Evolutionary conservation across 2,797 vertebrate species (phyloP).

Genomic region (Sphaeramia orbicularis): DNA sequence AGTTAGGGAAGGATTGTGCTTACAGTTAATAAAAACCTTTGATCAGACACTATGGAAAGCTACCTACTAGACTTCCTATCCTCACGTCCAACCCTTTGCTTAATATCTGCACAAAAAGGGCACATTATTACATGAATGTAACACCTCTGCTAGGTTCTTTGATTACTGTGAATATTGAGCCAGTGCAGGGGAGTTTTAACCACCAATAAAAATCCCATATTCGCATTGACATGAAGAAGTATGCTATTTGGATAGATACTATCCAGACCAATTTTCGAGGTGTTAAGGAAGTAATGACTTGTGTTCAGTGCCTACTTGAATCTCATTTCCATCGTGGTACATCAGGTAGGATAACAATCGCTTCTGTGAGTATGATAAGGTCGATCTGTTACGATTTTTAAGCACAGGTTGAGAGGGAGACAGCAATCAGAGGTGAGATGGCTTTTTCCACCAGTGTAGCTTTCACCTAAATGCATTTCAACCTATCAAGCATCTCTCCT

Average conservation of each 20-base stretch:
- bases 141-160: background rate
- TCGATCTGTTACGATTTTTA: slow-evolving; percentile 67
- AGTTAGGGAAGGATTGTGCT: background rate
- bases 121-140: background rate
- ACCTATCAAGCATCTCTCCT: slow-evolving; percentile 66
- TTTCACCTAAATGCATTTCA: slow-evolving; percentile 79
- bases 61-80: background rate
- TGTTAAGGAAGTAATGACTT: slow-evolving; percentile 29
- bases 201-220: slow-evolving; percentile 39
- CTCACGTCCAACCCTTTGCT: background rate
- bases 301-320: slow-evolving; percentile 34
- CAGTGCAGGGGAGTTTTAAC: slow-evolving; percentile 23
- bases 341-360: slow-evolving; percentile 61
- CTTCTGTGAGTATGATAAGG: slow-evolving; percentile 62
- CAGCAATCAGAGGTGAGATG: slow-evolving; percentile 76
- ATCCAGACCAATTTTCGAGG: slow-evolving; percentile 31
- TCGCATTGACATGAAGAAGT: slow-evolving; percentile 35
- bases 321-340: slow-evolving; percentile 43
- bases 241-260: slow-evolving; percentile 32
- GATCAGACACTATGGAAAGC: background rate
- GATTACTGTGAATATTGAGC: slow-evolving; percentile 34
- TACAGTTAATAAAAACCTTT: background rate
- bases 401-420: slow-evolving; percentile 72
- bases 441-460: slow-evolving; percentile 63
- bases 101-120: background rate